Conservation (phyloP, 2,797 vertebrate species). For the Manis pentadactyla region DNA sequence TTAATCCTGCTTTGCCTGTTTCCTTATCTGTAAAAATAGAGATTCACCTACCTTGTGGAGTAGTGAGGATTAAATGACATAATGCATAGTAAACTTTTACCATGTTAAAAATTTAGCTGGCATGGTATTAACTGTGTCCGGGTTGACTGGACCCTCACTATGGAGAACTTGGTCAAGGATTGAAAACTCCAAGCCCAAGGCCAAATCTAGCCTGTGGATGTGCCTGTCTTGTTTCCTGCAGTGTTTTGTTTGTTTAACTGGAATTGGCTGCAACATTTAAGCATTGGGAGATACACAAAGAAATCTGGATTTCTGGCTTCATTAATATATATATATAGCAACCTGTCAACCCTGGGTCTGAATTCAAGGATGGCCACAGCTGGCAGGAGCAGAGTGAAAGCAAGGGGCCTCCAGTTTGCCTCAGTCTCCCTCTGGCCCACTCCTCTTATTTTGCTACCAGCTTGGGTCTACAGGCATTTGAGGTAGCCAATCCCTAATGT, state of each 20-base stretch:
- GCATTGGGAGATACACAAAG: not conserved
- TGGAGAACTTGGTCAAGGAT: accelerated
- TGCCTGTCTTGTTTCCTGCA: not conserved
- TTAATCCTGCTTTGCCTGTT: not conserved
- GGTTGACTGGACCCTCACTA: not conserved
- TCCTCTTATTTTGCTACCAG: not conserved
- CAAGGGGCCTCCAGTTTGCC: not conserved
- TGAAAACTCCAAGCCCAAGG: not conserved
- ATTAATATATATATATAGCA: not conserved
- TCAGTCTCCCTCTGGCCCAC: not conserved
- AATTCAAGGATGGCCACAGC: not conserved
- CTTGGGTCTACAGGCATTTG: not conserved
- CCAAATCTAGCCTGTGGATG: not conserved
- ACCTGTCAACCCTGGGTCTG: not conserved
- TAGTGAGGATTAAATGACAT: not conserved
- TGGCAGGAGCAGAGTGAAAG: not conserved
- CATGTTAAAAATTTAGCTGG: not conserved
- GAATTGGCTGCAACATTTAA: not conserved
- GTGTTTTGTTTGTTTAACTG: not conserved
- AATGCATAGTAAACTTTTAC: not conserved
- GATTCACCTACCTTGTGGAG: not conserved
- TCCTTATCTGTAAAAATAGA: not conserved
- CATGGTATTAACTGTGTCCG: not conserved
- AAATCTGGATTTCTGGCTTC: constrained; percentile 26
- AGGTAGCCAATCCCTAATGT: not conserved